These are phyloP conservation scores for Ondatra zibethicus DNA, from an alignment of 2,113 vertebrate genomes.

Conservation along the genomic window DNA sequence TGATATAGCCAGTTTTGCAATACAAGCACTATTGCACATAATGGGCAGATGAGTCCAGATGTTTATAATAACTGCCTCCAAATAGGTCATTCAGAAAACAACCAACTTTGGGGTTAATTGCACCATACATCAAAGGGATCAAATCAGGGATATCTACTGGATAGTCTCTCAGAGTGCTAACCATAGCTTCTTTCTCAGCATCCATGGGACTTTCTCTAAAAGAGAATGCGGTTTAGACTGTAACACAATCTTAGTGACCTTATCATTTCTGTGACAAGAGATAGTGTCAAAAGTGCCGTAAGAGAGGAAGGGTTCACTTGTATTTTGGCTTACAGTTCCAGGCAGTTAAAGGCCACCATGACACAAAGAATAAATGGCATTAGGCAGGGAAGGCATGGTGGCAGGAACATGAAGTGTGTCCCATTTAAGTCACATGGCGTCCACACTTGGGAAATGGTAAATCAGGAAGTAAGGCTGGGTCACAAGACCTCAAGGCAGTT, in stretches of 20 bases:
- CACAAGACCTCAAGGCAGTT: neutral
- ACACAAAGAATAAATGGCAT: neutral
- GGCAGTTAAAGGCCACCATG: neutral
- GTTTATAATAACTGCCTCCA: neutral
- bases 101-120: neutral
- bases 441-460: neutral
- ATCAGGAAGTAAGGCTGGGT: neutral
- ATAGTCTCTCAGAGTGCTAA: neutral
- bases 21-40: no score
- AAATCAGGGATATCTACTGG: neutral
- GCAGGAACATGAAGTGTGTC: neutral
- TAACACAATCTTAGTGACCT: neutral
- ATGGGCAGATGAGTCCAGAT: neutral
- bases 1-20: neutral
- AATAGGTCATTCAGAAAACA: neutral
- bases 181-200: neutral
- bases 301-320: neutral
- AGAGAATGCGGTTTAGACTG: neutral
- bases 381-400: neutral
- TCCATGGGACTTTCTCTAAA: neutral
- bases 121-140: neutral
- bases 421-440: neutral
- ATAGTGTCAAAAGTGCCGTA: no score
- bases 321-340: neutral
- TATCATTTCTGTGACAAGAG: neutral